These are phyloP conservation scores for Psococerastis gibbosa DNA, from an alignment of 2,888 invertebrate species.

Conservation along the genomic window DNA sequence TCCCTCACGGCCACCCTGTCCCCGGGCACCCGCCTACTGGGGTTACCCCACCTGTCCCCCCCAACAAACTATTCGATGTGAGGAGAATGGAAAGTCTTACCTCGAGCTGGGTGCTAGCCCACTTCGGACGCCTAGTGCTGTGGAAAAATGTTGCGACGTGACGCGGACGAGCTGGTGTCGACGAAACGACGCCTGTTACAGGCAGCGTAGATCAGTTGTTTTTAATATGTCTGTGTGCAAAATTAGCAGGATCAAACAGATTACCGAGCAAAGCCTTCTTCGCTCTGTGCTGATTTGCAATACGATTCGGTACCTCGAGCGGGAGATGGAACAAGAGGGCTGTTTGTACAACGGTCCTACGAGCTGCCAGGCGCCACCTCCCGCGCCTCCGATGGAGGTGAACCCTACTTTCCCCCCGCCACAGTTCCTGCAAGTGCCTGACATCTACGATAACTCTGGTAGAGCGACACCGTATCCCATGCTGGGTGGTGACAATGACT, in stretches of 20 bases:
- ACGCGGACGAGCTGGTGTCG: constrained; percentile 56
- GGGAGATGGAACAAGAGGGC: constrained; percentile 56
- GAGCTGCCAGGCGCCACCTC: constrained; percentile 7
- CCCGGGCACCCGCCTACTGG: constrained; percentile 14
- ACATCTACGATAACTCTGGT: constrained; percentile 27
- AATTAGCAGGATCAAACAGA: constrained; percentile 68
- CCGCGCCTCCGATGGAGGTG: constrained; percentile 19
- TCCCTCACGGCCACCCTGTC: constrained; percentile 14
- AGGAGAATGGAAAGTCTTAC: constrained; percentile 80
- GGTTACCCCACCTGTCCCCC: constrained; percentile 29
- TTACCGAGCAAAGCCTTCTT: constrained; percentile 72
- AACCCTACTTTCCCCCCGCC: constrained; percentile 9
- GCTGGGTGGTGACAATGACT: constrained; percentile 24
- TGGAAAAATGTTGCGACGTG: constrained; percentile 46
- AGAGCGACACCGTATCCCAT: constrained; percentile 51
- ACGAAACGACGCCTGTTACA: constrained; percentile 39
- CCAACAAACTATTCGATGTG: constrained; percentile 62
- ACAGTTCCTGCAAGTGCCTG: constrained; percentile 15
- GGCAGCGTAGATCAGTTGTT: constrained; percentile 70
- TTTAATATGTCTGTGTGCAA: constrained; percentile 86
- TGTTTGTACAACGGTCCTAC: constrained; percentile 17
- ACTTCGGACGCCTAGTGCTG: constrained; percentile 18
- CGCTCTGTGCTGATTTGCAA: constrained; percentile 87
- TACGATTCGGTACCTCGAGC: constrained; percentile 70
- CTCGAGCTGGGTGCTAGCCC: constrained; percentile 53